These are phyloP conservation scores for Diabrotica balteata DNA, from an alignment of 2,888 invertebrate species.

Conservation along the genomic window DNA sequence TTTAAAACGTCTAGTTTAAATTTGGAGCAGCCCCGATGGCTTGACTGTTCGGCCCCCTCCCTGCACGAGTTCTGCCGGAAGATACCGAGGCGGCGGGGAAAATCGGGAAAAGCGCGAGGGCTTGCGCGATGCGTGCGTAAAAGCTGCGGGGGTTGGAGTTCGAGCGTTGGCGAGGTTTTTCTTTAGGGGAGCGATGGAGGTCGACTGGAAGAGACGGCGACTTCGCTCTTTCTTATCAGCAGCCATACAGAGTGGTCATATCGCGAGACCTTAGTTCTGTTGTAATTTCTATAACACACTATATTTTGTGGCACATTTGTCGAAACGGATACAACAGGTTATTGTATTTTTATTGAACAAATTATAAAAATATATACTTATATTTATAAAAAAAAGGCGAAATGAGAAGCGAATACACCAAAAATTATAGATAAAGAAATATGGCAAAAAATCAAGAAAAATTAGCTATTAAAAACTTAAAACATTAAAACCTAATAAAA, in stretches of 20 bases:
- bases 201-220: constrained; percentile 14
- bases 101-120: constrained; percentile 19
- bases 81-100: constrained; percentile 35
- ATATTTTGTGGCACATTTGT: no score
- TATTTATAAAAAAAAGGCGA: no score
- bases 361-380: no score
- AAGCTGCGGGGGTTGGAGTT: constrained; percentile 2
- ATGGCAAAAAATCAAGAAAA: no score
- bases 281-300: no score
- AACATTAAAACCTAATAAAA: no score
- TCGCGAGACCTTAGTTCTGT: background rate
- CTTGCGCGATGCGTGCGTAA: constrained; percentile 8
- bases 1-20: constrained; percentile 56
- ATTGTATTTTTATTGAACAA: no score
- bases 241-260: background rate
- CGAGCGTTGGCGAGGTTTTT: constrained; percentile 6
- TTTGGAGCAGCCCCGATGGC: constrained; percentile 56
- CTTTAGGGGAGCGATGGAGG: constrained; percentile 16
- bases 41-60: constrained; percentile 54
- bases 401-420: no score
- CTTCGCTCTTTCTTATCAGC: constrained; percentile 10
- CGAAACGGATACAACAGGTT: no score
- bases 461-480: no score
- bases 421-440: no score
- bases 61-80: constrained; percentile 40